Conservation (phyloP, 2,113 vertebrate genomes). For the Leptodactylus fuscus region DNA sequence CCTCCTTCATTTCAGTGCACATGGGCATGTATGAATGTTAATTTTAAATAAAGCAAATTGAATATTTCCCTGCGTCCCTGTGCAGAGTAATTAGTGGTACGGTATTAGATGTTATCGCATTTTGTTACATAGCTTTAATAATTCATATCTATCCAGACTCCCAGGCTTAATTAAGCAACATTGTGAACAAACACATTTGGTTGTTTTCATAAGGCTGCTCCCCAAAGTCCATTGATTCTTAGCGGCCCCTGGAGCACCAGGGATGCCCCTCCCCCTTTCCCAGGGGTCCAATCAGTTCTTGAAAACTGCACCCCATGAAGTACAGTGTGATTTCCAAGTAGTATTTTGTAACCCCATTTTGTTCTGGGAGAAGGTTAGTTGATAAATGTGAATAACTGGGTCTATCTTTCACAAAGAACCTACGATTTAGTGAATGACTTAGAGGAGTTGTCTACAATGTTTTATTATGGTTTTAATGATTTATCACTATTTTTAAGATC, state of each 20-base stretch:
- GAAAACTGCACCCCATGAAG: not conserved
- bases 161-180: slow-evolving; percentile 38
- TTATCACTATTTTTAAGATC: no score
- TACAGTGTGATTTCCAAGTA: not conserved
- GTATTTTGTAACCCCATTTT: not conserved
- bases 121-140: slow-evolving; percentile 17
- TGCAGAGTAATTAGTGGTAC: slow-evolving; percentile 23
- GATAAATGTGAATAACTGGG: not conserved
- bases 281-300: not conserved
- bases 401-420: no score
- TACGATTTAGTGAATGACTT: not conserved
- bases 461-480: no score
- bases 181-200: slow-evolving; percentile 9
- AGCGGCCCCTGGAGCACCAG: not conserved
- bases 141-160: slow-evolving; percentile 28
- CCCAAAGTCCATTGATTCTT: not conserved
- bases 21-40: not conserved
- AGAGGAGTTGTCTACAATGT: not conserved
- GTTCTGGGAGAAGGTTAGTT: not conserved
- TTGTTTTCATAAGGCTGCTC: not conserved
- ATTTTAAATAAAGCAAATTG: slow-evolving; percentile 35
- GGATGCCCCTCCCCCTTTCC: not conserved
- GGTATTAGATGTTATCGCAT: not conserved
- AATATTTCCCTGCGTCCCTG: slow-evolving; percentile 15
- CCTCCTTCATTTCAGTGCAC: not conserved